phyloP scores from a whole-genome alignment of 2,797 vertebrate species.

The Schizopygopsis pylzovi region DNA sequence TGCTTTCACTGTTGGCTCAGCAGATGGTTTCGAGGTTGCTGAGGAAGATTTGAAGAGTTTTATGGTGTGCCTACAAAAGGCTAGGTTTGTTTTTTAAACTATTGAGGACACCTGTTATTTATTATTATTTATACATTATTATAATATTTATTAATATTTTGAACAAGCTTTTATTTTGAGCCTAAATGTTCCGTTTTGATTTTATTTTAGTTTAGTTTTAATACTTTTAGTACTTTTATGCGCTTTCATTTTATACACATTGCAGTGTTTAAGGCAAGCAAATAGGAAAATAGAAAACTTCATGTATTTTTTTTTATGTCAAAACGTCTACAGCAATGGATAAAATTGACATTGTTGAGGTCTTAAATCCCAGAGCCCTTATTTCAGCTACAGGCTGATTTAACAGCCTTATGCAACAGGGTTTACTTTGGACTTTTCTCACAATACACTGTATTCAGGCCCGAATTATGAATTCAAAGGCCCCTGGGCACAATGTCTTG shows the following conservation, averaged over 20 bases:
- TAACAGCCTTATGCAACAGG: constrained; percentile 25
- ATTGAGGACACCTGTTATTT: background rate
- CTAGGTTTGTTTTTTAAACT: background rate
- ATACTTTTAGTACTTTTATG: background rate
- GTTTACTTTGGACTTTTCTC: constrained; percentile 31
- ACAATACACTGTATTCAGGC: background rate
- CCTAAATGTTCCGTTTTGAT: background rate
- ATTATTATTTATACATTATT: background rate
- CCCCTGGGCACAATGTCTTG: too few species aligned
- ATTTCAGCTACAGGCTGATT: constrained; percentile 7
- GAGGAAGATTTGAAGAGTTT: background rate
- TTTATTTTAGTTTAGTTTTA: background rate
- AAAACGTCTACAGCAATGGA: background rate
- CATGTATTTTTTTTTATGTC: background rate
- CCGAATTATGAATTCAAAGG: too few species aligned
- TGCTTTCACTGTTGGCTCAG: constrained; percentile 19
- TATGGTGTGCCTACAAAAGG: background rate
- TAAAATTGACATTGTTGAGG: background rate
- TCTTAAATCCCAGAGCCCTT: background rate
- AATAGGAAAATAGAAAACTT: background rate
- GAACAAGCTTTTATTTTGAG: background rate
- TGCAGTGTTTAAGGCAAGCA: background rate
- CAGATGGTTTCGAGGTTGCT: constrained; percentile 27
- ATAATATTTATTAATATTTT: background rate
- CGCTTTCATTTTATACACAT: background rate